Evolutionary conservation across 2,888 invertebrate genomes (phyloP).

Genomic region (Julus scanicus): DNA sequence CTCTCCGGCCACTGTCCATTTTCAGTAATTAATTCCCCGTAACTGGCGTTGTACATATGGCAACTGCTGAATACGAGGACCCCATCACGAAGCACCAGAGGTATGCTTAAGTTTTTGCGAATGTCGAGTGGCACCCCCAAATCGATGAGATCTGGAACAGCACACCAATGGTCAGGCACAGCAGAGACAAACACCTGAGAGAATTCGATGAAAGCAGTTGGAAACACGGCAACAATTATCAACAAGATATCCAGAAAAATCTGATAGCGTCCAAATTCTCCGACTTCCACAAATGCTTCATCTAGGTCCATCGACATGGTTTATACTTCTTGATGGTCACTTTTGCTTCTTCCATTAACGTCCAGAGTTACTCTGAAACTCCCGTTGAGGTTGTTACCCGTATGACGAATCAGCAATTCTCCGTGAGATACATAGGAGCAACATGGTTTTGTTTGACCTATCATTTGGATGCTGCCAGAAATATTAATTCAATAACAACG

Average conservation of each 20-base stretch:
- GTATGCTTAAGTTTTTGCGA: conserved; percentile 71
- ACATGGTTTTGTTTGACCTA: not conserved
- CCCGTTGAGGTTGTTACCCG: not conserved
- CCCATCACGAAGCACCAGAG: conserved; percentile 65
- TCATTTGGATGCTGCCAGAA: not conserved
- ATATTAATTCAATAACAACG: not conserved
- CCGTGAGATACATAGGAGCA: not conserved
- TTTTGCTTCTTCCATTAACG: not conserved
- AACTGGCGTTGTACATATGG: conserved; percentile 82
- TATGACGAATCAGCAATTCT: not conserved
- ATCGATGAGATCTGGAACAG: conserved; percentile 74
- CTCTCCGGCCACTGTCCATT: not conserved
- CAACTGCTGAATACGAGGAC: conserved; percentile 73
- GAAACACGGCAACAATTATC: conserved; percentile 87
- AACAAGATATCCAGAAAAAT: conserved; percentile 85
- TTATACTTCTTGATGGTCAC: not conserved
- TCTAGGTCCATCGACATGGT: conserved; percentile 54
- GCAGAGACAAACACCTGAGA: conserved; percentile 94
- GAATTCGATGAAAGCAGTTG: conserved; percentile 91
- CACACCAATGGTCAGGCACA: conserved; percentile 87
- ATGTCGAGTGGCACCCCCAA: conserved; percentile 55
- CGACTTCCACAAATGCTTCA: conserved; percentile 78
- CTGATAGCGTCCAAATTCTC: conserved; percentile 90
- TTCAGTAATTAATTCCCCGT: not conserved
- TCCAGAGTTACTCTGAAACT: not conserved